Evolutionary conservation across 2,888 invertebrate species (phyloP), one percentile per base, ranked within the genome.

Genomic region (Polia nebulosa): DNA sequence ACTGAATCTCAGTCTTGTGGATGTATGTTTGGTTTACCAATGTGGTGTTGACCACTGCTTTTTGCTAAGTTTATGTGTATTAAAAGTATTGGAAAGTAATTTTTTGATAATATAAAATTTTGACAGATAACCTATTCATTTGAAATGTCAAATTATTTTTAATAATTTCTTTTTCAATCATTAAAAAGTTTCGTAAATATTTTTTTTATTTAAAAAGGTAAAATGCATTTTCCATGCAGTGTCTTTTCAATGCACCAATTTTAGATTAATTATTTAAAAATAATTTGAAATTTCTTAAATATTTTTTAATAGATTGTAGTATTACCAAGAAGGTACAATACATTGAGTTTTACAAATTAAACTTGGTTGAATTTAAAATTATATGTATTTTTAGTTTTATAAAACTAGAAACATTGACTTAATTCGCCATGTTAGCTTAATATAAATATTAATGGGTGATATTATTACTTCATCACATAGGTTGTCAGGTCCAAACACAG

Each of bases 401-500:
- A 2, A 15, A 41, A 49, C 25, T 27, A 22, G 17, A n/a, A 57
- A 27, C 9, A 34, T 44, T 25, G 3, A 17, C 13, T 36, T 15
- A 36, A 45, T 20, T 15, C 22, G 39, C n/a, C 57, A 15, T 63
- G 5, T 9, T 56, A 22, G 34, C 15, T 65, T 29, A 32, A 17
- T n/a, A 47, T 59, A 59, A 51, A 72, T n/a, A 47, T 59, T 62
- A 51, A 72, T 53, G 3, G 1, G 51, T 47, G 4, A 20, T 63
- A 44, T 61, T 68, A 49, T 76, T 58, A 52, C 36, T 66, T 63
- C 32, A 36, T 56, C 41, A 29, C 67, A 62, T 61, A 97, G 97
- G 88, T 94, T 97, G 86, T 96, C 96, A 84, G 97, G 97, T 53
- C 97, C 97, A 59, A 96, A 97, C 88, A 97, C 97, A 71, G 96